Evolutionary conservation across 1,140 invertebrate genomes (phyloP).

Genomic region (Paraescarpia echinospica): DNA sequence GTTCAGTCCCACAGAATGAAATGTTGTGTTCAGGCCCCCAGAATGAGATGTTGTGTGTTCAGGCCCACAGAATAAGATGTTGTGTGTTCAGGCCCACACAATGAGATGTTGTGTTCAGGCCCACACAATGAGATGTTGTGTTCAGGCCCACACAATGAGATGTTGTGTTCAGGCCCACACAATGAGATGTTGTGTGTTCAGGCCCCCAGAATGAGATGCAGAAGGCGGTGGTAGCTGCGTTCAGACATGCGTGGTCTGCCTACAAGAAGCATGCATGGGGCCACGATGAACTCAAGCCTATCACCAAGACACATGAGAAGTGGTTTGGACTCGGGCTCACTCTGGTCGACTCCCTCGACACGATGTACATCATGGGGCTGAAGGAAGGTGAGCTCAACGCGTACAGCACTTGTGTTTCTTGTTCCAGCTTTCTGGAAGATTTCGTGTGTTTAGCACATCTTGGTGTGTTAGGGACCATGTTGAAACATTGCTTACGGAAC

Average conservation of each 20-base stretch:
- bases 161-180: too few species aligned
- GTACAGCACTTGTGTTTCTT: too few species aligned
- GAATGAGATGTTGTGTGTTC: too few species aligned
- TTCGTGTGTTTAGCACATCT: neutral
- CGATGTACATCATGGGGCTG: constrained; percentile 95
- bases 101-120: too few species aligned
- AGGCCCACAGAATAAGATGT: too few species aligned
- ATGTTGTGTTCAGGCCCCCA: too few species aligned
- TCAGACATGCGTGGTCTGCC: constrained; percentile 79
- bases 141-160: too few species aligned
- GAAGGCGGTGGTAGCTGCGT: constrained; percentile 47
- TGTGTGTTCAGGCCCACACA: too few species aligned
- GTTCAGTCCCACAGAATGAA: too few species aligned
- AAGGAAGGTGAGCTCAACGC: constrained; percentile 64
- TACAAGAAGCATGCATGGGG: constrained; percentile 97
- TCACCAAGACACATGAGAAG: constrained; percentile 62
- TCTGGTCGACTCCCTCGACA: constrained; percentile 95
- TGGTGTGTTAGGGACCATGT: neutral
- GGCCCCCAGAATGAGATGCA: constrained; percentile 41
- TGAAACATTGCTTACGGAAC: too few species aligned
- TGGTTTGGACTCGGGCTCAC: constrained; percentile 67
- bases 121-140: too few species aligned
- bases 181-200: neutral
- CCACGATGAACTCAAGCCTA: constrained; percentile 92
- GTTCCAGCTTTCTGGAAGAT: neutral